Evolutionary conservation across 2,797 vertebrate species (phyloP).

Genomic region (Rhinella marina): DNA sequence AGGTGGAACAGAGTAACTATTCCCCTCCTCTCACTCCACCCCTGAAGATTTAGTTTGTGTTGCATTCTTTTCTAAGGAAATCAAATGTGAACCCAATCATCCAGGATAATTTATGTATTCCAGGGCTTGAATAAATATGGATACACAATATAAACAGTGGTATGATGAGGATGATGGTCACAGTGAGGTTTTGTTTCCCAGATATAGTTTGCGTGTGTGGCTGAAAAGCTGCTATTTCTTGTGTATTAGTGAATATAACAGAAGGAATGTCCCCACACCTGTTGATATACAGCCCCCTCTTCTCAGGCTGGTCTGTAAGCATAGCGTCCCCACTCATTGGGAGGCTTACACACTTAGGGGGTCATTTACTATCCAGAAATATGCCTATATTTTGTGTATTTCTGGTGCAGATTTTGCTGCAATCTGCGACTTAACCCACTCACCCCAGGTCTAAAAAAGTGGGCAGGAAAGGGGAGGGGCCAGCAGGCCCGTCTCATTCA

Average conservation of each 20-base stretch:
- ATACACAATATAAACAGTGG: background rate
- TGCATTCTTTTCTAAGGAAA: background rate
- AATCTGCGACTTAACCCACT: too few species aligned
- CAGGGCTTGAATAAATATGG: background rate
- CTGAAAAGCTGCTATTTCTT: background rate
- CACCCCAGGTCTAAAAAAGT: too few species aligned
- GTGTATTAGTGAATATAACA: too few species aligned
- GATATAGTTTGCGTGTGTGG: background rate
- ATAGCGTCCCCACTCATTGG: background rate
- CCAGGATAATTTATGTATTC: background rate
- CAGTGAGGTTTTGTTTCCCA: background rate
- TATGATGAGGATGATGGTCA: background rate
- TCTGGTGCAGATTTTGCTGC: too few species aligned
- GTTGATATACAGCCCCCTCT: background rate
- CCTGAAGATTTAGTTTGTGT: background rate
- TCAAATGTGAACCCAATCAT: background rate
- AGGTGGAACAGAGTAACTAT: background rate
- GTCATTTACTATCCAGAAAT: too few species aligned
- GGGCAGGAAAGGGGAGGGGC: too few species aligned
- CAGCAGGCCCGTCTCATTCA: too few species aligned
- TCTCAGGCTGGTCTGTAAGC: background rate
- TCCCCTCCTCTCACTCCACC: background rate
- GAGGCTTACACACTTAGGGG: too few species aligned
- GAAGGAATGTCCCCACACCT: background rate
- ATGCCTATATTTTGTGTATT: too few species aligned